Conservation (phyloP, 53 echinoderm and acorn worm genomes). For the Patiria pectinifera region DNA sequence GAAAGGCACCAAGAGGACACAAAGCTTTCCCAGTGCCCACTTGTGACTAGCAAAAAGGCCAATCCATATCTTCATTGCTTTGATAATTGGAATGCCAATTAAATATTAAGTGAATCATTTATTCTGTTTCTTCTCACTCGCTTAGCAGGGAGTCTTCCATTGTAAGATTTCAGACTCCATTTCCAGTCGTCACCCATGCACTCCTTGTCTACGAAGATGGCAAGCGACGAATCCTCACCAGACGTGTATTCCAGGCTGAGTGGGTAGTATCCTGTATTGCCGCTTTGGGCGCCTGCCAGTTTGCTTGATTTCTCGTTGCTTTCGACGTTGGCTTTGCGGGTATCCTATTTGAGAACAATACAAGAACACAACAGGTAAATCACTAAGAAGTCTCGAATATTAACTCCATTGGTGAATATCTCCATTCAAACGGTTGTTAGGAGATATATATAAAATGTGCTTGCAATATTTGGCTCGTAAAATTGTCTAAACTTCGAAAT, state of each 20-base stretch:
- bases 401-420: too few species aligned
- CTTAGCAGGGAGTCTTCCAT: background rate
- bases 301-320: background rate
- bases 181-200: background rate
- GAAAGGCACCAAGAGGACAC: too few species aligned
- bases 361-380: background rate
- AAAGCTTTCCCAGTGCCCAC: too few species aligned
- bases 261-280: background rate
- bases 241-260: background rate
- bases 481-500: too few species aligned
- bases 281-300: background rate
- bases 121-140: constrained; percentile 12
- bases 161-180: background rate
- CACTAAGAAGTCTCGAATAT: too few species aligned
- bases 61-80: too few species aligned
- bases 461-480: too few species aligned
- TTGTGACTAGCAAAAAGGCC: background rate
- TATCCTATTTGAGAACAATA: background rate
- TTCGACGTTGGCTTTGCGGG: background rate
- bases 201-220: background rate
- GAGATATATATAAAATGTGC: too few species aligned
- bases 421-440: too few species aligned
- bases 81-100: too few species aligned
- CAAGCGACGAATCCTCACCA: background rate
- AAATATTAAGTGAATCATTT: background rate